A percentile compares a stretch with the other conserved stretches of the same genome.
These are phyloP conservation scores for Helicorthomorpha holstii DNA, from an alignment of 1,140 invertebrate genomes.

Conservation along the genomic window DNA sequence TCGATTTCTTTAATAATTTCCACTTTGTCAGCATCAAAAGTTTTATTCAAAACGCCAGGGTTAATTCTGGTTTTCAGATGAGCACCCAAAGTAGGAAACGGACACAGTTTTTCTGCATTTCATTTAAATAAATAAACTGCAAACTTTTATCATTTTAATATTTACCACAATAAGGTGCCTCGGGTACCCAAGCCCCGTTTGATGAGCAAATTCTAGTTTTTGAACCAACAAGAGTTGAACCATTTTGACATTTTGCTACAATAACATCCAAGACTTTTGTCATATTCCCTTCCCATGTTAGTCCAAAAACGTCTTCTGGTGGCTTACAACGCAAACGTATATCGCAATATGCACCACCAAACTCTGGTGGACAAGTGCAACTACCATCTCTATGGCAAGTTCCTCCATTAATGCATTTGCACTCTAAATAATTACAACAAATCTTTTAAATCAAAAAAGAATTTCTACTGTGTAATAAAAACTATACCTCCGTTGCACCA, in stretches of 20 bases:
- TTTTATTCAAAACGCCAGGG: neutral
- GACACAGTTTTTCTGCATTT: neutral
- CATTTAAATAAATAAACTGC: neutral
- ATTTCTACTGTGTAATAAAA: neutral
- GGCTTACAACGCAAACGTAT: neutral
- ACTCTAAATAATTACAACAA: neutral
- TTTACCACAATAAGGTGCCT: neutral
- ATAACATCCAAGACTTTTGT: neutral
- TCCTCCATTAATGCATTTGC: neutral
- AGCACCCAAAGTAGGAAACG: neutral
- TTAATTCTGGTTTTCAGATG: neutral
- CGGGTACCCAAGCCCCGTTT: neutral
- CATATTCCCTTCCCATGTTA: neutral
- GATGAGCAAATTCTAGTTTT: neutral
- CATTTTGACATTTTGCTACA: neutral
- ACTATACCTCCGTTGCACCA: neutral
- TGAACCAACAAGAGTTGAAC: neutral
- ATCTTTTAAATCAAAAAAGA: neutral
- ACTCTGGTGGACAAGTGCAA: neutral
- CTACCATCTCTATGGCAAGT: neutral
- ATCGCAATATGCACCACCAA: neutral
- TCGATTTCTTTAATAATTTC: neutral
- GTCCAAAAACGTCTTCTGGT: neutral
- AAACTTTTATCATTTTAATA: neutral
- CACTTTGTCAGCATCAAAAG: neutral